phyloP scores from a whole-genome alignment of 1,140 invertebrate genomes.

The fruit fly (Drosophila melanogaster) region DNA sequence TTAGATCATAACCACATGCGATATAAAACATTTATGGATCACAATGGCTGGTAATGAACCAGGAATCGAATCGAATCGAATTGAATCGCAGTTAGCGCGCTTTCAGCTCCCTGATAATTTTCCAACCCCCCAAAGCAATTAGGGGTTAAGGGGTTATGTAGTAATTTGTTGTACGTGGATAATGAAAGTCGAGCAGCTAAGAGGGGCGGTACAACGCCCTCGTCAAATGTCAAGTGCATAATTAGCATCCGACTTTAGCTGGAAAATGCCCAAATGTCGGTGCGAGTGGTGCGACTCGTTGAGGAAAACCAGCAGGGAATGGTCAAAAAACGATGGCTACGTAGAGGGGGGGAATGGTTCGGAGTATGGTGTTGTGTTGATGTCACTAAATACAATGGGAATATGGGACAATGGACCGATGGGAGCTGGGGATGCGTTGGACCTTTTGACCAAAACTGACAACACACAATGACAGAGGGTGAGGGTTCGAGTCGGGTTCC shows the following conservation, averaged over 20 bases:
- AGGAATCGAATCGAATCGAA: not conserved
- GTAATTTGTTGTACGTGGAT: slow-evolving; percentile 46
- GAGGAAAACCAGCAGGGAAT: slow-evolving; percentile 21
- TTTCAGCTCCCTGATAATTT: not conserved
- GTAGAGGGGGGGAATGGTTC: slow-evolving; percentile 1
- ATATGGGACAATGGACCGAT: slow-evolving; percentile 40
- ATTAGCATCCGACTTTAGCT: slow-evolving; percentile 54
- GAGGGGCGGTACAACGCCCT: slow-evolving; percentile 35
- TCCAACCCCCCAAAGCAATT: slow-evolving; percentile 13
- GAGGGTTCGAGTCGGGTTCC: not conserved
- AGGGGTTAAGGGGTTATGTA: slow-evolving; percentile 38
- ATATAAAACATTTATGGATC: too few species aligned
- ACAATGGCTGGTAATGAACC: not conserved
- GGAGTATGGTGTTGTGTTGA: slow-evolving; percentile 24
- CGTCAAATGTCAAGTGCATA: slow-evolving; percentile 78
- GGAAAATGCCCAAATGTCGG: slow-evolving; percentile 39
- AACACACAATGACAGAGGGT: slow-evolving; percentile 24
- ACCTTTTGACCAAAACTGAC: slow-evolving; percentile 52
- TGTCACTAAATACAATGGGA: slow-evolving; percentile 58
- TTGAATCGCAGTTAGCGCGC: not conserved
- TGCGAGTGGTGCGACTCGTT: slow-evolving; percentile 23
- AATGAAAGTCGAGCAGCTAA: slow-evolving; percentile 29
- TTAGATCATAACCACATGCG: too few species aligned
- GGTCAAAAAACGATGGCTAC: slow-evolving; percentile 4
- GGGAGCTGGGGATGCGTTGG: slow-evolving; percentile 36